Evolutionary conservation across 2,888 invertebrate species (phyloP).

Genomic region (Nemotelus pantherinus): DNA sequence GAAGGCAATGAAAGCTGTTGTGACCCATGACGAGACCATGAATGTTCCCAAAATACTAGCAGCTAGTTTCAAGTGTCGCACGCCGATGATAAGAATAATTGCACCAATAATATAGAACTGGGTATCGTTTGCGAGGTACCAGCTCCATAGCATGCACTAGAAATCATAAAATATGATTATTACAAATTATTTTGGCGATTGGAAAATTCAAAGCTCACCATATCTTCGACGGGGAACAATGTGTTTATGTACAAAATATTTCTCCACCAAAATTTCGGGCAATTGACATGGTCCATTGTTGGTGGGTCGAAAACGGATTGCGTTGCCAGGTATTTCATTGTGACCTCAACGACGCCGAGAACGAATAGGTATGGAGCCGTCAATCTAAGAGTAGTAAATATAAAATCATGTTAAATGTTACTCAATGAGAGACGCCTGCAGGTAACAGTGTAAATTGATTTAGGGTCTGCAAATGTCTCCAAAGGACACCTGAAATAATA

Average conservation of each 20-base stretch:
- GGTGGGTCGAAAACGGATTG: constrained; percentile 87
- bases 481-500: background rate
- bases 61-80: constrained; percentile 81
- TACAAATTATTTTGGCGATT: background rate
- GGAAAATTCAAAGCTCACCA: constrained; percentile 68
- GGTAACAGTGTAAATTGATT: background rate
- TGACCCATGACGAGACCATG: constrained; percentile 79
- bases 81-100: constrained; percentile 80
- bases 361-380: constrained; percentile 86
- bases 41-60: constrained; percentile 73
- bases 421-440: too few species aligned
- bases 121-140: constrained; percentile 88
- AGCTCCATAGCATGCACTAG: constrained; percentile 92
- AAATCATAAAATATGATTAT: constrained; percentile 54
- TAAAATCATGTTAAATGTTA: background rate
- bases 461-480: background rate
- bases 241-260: constrained; percentile 88
- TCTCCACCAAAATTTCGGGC: constrained; percentile 88
- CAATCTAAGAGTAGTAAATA: constrained; percentile 67
- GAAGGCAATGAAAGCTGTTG: constrained; percentile 83
- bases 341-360: constrained; percentile 82
- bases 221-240: constrained; percentile 83
- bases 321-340: constrained; percentile 86
- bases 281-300: constrained; percentile 81
- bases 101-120: constrained; percentile 87